Percentiles rank a stretch among this genome's conserved stretches.
Evolutionary conservation across 2,888 invertebrate genomes (phyloP).

Genomic region (Drosophila ochracea): DNA sequence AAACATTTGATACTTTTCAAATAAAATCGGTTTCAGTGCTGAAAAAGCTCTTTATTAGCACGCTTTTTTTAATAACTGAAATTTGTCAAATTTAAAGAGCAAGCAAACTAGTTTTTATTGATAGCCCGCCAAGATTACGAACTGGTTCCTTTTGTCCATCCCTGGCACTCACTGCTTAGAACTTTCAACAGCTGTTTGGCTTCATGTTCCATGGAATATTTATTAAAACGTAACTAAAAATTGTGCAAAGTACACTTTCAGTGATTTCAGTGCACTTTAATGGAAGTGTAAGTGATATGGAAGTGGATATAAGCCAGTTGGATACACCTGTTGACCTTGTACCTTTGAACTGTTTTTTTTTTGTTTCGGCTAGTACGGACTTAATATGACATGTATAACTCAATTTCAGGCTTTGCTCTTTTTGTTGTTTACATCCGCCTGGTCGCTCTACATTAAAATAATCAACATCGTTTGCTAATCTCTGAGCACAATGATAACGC

Average conservation of each 20-base stretch:
- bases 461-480: constrained; percentile 44
- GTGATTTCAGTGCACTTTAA: neutral
- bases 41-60: neutral
- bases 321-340: constrained; percentile 50
- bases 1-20: constrained; percentile 18
- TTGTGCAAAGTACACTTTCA: constrained; percentile 2
- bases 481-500: constrained; percentile 7
- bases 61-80: neutral
- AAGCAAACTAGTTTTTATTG: neutral
- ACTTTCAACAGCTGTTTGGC: constrained; percentile 48
- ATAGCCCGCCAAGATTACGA: neutral
- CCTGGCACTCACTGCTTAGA: constrained; percentile 19
- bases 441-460: constrained; percentile 31
- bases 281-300: constrained; percentile 22
- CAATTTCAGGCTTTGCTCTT: constrained; percentile 11
- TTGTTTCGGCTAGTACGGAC: neutral
- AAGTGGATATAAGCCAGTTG: neutral
- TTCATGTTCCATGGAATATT: constrained; percentile 23
- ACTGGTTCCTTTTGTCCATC: constrained; percentile 12
- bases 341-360: constrained; percentile 42
- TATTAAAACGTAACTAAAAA: constrained; percentile 8
- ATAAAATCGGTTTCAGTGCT: neutral
- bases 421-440: constrained; percentile 16
- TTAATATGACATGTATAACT: constrained; percentile 22
- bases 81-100: neutral